phyloP scores from a whole-genome alignment of 2,113 vertebrate species.

The Tinamus guttatus region DNA sequence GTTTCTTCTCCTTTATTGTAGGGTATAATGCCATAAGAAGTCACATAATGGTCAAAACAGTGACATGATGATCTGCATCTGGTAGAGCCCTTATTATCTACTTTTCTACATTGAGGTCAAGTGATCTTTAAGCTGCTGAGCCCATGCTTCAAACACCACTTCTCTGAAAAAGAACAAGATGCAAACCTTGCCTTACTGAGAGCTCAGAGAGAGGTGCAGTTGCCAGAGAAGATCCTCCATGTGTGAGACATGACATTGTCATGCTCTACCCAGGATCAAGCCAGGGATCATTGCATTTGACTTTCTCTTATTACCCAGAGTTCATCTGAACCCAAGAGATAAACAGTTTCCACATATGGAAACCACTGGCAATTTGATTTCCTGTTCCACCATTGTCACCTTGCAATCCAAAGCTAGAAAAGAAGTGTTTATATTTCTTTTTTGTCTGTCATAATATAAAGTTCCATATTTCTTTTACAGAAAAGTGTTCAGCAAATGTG shows the following conservation, averaged over 20 bases:
- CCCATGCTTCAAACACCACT: not conserved
- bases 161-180: not conserved
- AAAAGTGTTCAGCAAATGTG: not conserved
- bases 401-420: not conserved
- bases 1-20: not conserved
- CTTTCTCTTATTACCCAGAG: not conserved
- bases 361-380: not conserved
- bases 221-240: not conserved
- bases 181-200: not conserved
- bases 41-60: not conserved
- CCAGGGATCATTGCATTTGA: not conserved
- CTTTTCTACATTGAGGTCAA: not conserved
- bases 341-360: not conserved
- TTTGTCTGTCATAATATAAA: not conserved
- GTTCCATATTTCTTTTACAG: not conserved
- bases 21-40: not conserved
- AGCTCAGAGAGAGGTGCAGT: not conserved
- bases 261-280: not conserved
- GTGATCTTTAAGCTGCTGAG: not conserved
- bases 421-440: not conserved
- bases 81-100: not conserved
- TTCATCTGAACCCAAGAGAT: not conserved
- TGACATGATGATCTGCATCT: not conserved
- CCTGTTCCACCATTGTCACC: not conserved
- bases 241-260: not conserved